Percentiles rank a stretch among this genome's conserved stretches.
phyloP scores from a whole-genome alignment of 2,888 invertebrate genomes.

The Thelaira solivaga region DNA sequence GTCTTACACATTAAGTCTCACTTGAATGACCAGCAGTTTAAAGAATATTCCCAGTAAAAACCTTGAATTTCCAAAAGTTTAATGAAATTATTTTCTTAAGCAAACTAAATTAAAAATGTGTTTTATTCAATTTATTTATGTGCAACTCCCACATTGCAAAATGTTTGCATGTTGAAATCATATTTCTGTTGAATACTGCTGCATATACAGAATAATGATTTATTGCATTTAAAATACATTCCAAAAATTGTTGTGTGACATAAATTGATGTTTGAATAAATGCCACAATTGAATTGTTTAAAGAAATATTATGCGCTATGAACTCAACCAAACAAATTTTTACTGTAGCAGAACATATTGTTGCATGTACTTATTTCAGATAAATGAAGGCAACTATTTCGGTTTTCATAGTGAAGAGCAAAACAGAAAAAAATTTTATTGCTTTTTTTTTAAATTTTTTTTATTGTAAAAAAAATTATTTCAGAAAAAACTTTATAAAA shows the following conservation, averaged over 20 bases:
- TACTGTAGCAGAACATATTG: neutral
- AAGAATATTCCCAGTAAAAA: too few species aligned
- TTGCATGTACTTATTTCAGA: neutral
- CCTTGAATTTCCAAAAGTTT: too few species aligned
- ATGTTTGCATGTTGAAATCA: neutral
- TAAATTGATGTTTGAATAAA: conserved; percentile 45
- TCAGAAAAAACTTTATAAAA: neutral
- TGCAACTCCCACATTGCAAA: neutral
- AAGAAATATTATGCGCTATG: conserved; percentile 17
- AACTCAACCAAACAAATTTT: conserved; percentile 1
- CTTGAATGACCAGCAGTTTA: too few species aligned
- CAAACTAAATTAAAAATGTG: too few species aligned
- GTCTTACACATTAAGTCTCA: too few species aligned
- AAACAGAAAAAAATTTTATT: too few species aligned
- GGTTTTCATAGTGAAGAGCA: neutral
- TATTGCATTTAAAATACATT: conserved; percentile 44
- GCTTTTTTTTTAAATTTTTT: too few species aligned
- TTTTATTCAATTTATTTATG: too few species aligned
- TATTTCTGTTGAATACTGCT: neutral
- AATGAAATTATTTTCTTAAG: too few species aligned
- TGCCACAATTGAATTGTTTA: conserved; percentile 48
- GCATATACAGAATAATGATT: conserved; percentile 5
- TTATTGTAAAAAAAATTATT: too few species aligned
- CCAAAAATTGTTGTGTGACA: conserved; percentile 43
- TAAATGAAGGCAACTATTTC: neutral